Evolutionary conservation across 2,113 vertebrate genomes (phyloP).

Genomic region (Pleuronectes platessa): DNA sequence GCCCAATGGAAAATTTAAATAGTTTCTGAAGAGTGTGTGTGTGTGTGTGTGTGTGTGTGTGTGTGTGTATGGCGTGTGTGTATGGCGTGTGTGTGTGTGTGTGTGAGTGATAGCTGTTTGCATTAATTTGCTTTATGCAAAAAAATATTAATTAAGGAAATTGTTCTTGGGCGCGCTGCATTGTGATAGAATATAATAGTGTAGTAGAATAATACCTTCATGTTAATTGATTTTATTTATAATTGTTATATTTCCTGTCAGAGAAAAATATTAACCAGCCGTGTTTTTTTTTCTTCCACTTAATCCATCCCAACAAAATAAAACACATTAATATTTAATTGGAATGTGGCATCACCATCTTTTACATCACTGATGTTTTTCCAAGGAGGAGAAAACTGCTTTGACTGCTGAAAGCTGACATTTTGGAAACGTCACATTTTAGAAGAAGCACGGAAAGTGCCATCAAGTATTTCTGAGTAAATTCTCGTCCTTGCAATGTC

Average conservation of each 20-base stretch:
- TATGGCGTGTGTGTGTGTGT: constrained; percentile 12
- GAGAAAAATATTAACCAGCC: constrained; percentile 15
- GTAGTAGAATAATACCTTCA: constrained; percentile 2
- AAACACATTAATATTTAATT: constrained; percentile 49
- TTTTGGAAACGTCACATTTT: constrained; percentile 15
- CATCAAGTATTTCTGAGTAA: constrained; percentile 11
- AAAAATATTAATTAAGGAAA: constrained; percentile 38
- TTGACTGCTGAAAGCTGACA: constrained; percentile 1
- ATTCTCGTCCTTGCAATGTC: not conserved
- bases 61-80: not conserved
- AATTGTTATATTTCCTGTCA: constrained; percentile 23
- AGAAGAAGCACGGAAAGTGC: not conserved
- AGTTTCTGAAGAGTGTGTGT: constrained; percentile 19
- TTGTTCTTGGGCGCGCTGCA: constrained; percentile 7
- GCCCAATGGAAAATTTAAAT: constrained; percentile 44
- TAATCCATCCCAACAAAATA: constrained; percentile 3
- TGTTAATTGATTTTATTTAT: constrained; percentile 25
- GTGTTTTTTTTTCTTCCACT: not conserved
- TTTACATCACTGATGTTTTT: constrained; percentile 31
- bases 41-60: not conserved
- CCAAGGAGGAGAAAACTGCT: constrained; percentile 19
- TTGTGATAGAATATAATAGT: constrained; percentile 5
- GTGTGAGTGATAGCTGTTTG: constrained; percentile 5
- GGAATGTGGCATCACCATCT: constrained; percentile 15
- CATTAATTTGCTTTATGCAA: constrained; percentile 27